These are phyloP conservation scores for Strix occidentalis DNA, from an alignment of 2,797 vertebrate species.

Conservation along the genomic window DNA sequence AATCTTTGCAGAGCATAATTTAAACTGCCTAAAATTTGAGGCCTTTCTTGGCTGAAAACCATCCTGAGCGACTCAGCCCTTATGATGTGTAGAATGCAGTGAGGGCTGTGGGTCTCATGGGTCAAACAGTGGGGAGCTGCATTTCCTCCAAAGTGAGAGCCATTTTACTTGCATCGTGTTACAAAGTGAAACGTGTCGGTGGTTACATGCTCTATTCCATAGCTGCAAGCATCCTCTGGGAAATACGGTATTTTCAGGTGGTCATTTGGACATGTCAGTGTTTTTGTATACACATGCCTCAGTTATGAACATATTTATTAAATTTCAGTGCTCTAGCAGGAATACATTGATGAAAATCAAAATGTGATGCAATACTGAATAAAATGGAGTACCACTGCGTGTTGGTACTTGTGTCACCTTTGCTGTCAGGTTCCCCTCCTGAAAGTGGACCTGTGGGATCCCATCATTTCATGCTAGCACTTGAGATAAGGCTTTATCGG, in stretches of 20 bases:
- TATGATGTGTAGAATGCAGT: rapidly evolving
- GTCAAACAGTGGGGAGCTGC: background rate
- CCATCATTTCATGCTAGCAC: background rate
- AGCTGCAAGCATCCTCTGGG: background rate
- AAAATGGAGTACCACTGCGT: rapidly evolving
- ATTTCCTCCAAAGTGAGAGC: background rate
- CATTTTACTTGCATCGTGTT: rapidly evolving
- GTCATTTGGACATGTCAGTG: background rate
- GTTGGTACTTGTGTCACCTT: background rate
- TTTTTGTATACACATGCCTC: background rate
- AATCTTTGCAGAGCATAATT: background rate
- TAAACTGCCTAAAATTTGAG: background rate
- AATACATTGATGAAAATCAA: background rate
- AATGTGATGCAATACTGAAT: background rate
- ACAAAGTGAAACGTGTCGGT: rapidly evolving
- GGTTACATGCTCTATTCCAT: background rate
- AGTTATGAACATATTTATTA: background rate
- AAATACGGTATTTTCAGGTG: background rate
- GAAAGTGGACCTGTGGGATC: background rate
- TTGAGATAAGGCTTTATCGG: background rate
- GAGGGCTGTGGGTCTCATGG: rapidly evolving
- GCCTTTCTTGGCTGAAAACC: background rate
- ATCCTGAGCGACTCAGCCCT: background rate
- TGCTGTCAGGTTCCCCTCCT: background rate
- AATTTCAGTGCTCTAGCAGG: background rate